A percentile compares a stretch with the other conserved stretches of the same genome.
Evolutionary conservation across 2,797 vertebrate species (phyloP).

Genomic region (Nyctalus aviator): DNA sequence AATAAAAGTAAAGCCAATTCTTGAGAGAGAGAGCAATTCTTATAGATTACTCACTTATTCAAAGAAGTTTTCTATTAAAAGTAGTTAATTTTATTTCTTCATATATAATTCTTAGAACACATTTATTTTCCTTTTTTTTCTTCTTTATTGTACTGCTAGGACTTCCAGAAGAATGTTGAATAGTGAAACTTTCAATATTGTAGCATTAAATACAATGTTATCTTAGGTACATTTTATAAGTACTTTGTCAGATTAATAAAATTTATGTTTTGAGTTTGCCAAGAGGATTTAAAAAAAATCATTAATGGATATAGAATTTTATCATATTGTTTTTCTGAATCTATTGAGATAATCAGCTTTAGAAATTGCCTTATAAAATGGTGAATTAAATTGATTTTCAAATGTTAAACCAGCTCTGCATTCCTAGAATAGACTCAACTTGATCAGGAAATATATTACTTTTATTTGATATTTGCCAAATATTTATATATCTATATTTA

Average conservation of each 20-base stretch:
- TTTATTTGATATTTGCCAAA: conserved; percentile 37
- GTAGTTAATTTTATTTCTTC: background rate
- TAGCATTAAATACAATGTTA: background rate
- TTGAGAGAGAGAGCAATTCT: no score
- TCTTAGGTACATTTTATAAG: background rate
- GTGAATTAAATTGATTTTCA: conserved; percentile 32
- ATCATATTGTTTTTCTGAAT: background rate
- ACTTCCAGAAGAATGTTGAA: background rate
- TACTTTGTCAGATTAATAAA: background rate
- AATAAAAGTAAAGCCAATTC: background rate
- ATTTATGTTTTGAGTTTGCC: conserved; percentile 7
- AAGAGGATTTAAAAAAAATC: background rate
- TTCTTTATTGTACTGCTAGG: background rate
- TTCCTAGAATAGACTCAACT: background rate
- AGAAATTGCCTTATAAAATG: conserved; percentile 18
- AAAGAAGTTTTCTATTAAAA: background rate
- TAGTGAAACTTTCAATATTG: background rate
- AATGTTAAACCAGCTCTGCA: conserved; percentile 8
- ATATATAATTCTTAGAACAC: background rate
- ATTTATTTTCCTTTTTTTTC: background rate
- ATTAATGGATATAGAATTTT: background rate
- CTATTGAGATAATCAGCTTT: background rate
- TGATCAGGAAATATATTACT: background rate
- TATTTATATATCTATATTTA: conserved; percentile 1
- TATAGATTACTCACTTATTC: conserved; percentile 22